Conservation (phyloP, 2,113 vertebrate species). For the Actinemys pallida region DNA sequence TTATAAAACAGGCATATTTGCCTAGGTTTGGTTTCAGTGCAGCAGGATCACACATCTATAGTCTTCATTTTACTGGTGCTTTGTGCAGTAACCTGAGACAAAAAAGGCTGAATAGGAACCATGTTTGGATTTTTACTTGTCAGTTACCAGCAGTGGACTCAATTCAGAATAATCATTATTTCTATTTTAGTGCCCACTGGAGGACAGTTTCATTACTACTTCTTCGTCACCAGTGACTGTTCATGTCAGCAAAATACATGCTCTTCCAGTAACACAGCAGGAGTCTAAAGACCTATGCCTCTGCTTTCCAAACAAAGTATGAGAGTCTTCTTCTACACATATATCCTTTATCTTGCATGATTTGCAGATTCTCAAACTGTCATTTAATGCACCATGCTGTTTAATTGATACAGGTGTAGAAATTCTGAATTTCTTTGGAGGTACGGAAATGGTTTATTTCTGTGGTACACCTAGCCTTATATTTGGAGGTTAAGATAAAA, state of each 20-base stretch:
- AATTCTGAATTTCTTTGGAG: neutral
- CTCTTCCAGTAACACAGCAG: slow-evolving; percentile 69
- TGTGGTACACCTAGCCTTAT: neutral
- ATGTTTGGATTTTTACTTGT: neutral
- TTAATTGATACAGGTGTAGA: neutral
- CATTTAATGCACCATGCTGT: neutral
- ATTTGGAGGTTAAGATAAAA: neutral
- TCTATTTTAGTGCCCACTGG: slow-evolving; percentile 84
- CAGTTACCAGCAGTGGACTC: neutral
- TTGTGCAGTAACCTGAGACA: neutral
- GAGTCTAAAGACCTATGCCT: slow-evolving; percentile 83
- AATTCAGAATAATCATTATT: slow-evolving; percentile 13
- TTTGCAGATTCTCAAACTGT: neutral
- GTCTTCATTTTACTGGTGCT: neutral
- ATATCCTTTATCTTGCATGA: neutral
- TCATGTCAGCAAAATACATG: slow-evolving; percentile 80
- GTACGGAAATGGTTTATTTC: neutral
- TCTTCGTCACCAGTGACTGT: slow-evolving; percentile 72
- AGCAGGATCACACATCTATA: neutral
- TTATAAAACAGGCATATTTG: neutral
- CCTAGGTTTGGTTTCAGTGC: neutral
- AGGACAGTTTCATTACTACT: slow-evolving; percentile 78
- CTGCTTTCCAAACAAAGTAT: slow-evolving; percentile 90
- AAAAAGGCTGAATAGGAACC: neutral
- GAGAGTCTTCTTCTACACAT: neutral